A percentile compares a stretch with the other conserved stretches of the same genome.
These are phyloP conservation scores for Orthonevra nobilis DNA, from an alignment of 2,888 invertebrate genomes.

Conservation along the genomic window DNA sequence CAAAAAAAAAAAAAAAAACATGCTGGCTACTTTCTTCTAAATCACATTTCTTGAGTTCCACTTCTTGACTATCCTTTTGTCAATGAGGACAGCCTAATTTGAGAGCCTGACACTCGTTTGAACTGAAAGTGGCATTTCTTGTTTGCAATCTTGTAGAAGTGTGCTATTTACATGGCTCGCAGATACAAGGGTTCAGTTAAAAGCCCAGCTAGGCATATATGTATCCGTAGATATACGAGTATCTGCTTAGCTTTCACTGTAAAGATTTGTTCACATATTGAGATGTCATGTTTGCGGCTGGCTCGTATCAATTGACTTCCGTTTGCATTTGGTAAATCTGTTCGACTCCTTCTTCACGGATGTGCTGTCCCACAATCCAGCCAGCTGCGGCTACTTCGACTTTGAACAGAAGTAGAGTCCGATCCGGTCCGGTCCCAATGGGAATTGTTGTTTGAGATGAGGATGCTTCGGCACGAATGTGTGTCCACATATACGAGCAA, in stretches of 20 bases:
- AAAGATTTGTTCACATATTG: conserved; percentile 56
- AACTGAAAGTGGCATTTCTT: conserved; percentile 13
- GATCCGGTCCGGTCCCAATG: background rate
- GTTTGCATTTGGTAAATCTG: conserved; percentile 65
- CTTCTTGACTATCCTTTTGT: too few relatives aligned
- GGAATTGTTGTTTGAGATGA: conserved; percentile 42
- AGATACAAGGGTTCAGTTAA: conserved; percentile 1
- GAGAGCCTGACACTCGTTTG: too few relatives aligned
- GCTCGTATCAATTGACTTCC: conserved; percentile 63
- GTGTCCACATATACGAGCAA: conserved; percentile 2
- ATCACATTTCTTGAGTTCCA: too few relatives aligned
- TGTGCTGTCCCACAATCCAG: background rate
- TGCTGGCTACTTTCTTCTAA: too few relatives aligned
- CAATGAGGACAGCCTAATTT: too few relatives aligned
- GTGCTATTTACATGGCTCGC: conserved; percentile 22
- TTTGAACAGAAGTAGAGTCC: conserved; percentile 25
- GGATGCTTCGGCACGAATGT: conserved; percentile 28
- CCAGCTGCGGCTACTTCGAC: conserved; percentile 19
- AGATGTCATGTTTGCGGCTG: conserved; percentile 65
- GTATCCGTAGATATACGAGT: background rate
- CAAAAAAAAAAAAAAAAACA: too few relatives aligned
- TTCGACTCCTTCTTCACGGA: background rate
- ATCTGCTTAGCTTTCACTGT: conserved; percentile 49
- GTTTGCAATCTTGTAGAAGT: conserved; percentile 21
- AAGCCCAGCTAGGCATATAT: conserved; percentile 2